Base-by-base conservation (phyloP, 2,113 vertebrate species). In the Megaceryle maxima region DNA sequence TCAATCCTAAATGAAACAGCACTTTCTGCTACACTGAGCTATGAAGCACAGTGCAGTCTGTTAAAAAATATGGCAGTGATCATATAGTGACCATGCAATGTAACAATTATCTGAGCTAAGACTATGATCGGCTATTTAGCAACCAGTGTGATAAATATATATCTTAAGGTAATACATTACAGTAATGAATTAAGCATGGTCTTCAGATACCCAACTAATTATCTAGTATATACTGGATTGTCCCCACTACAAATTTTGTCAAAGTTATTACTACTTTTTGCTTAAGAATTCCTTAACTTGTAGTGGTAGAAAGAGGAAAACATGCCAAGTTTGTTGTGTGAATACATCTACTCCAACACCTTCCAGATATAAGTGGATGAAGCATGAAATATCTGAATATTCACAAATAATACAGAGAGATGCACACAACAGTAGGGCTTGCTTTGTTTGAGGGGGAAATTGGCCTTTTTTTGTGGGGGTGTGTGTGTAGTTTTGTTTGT, bases 251-350 rank as follows among this genome's bases (percentile, higher is more conserved):
- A 22, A 60, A 31, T 0, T 25, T 78, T 78, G 59, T 26, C 21
- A 22, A 59, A 76, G 13, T 76, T 13, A 51, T n/a, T 10, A 26
- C 26, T 26, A 39, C 5, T 29, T 91, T 86, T 68, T 48, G 20
- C 9, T 60, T 35, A 50, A 68, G 9, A 55, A 50, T 41, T 17
- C 18, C 24, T 10, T 41, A 31, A 10, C 1, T 11, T 0, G 1
- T 1, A 16, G 17, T 19, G 7, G 8, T 12, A 56, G 29, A 66
- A 83, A 55, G 25, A 48, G 17, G 28, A 83, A 1, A 22, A 84
- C 15, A 3, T n/a, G 16, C 24, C 48, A 53, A 18, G 59, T 69
- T 77, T 76, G 4, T 17, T 9, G 6, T 0, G 0, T 0, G 6
- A 72, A 10, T 4, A 35, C 1, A 5, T 57, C 81, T 68, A 26